Percentiles rank a stretch among this genome's conserved stretches.
phyloP scores from a whole-genome alignment of 2,888 invertebrate species.

The Xanthia togata region DNA sequence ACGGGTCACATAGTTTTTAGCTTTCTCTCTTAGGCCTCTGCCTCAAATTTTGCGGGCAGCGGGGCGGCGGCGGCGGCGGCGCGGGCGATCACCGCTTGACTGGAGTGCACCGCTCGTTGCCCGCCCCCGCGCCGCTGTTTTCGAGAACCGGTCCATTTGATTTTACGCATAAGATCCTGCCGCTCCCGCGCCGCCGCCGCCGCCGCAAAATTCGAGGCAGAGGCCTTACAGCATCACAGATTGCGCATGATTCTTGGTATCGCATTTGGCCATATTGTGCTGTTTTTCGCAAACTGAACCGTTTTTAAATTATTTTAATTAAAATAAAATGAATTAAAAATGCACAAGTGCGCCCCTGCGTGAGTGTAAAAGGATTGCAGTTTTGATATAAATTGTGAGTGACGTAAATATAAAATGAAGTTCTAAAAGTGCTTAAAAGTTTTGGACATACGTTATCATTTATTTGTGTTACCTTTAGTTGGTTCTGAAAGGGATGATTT shows the following conservation, averaged over 20 bases:
- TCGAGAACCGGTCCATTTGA: too few species aligned
- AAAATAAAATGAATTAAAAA: conserved; percentile 46
- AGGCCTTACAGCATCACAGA: conserved; percentile 86
- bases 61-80: too few species aligned
- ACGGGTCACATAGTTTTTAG: conserved; percentile 66
- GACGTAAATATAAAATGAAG: conserved; percentile 27
- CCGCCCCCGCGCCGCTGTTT: too few species aligned
- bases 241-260: conserved; percentile 80
- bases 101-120: too few species aligned
- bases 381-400: conserved; percentile 56
- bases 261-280: conserved; percentile 76
- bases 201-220: too few species aligned
- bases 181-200: too few species aligned
- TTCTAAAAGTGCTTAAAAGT: conserved; percentile 39
- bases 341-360: conserved; percentile 73
- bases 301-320: conserved; percentile 55
- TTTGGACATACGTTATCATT: conserved; percentile 31
- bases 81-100: too few species aligned
- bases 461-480: conserved; percentile 26
- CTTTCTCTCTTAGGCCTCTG: conserved; percentile 90
- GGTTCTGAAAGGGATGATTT: conserved; percentile 10
- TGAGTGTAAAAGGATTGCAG: conserved; percentile 67
- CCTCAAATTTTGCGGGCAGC: too few species aligned
- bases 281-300: conserved; percentile 67
- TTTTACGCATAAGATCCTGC: too few species aligned